Evolutionary conservation across 2,888 invertebrate species (phyloP).

Genomic region (Meta bourneti): DNA sequence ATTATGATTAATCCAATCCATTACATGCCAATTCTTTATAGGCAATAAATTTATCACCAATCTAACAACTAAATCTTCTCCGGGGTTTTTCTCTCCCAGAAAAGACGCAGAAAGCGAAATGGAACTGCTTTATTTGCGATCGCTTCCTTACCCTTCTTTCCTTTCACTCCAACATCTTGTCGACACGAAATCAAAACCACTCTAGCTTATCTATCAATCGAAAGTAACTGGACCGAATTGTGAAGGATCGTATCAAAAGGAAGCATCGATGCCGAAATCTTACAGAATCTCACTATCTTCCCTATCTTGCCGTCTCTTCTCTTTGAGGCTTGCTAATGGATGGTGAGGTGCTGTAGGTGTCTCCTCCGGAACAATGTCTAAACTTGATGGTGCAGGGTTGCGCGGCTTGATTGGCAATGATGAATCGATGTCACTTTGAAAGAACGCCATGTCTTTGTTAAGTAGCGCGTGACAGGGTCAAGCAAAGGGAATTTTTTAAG

Average conservation of each 20-base stretch:
- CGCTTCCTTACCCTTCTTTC: too few relatives aligned
- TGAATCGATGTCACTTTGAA: constrained; percentile 60
- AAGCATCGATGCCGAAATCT: constrained; percentile 1
- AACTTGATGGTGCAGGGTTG: background rate
- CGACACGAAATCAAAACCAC: constrained; percentile 4
- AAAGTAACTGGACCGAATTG: constrained; percentile 53
- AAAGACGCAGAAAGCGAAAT: too few relatives aligned
- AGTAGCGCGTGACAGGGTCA: constrained; percentile 52
- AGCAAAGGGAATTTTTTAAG: constrained; percentile 11
- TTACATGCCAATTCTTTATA: too few relatives aligned
- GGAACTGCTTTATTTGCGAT: too few relatives aligned
- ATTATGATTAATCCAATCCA: too few relatives aligned
- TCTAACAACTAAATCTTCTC: background rate
- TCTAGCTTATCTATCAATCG: constrained; percentile 38
- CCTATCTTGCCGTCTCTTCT: background rate
- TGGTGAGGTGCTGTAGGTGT: constrained; percentile 7
- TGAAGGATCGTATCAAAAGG: constrained; percentile 2
- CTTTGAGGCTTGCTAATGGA: constrained; percentile 36
- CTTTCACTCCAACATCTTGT: constrained; percentile 9
- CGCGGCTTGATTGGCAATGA: constrained; percentile 41
- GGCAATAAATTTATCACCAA: background rate
- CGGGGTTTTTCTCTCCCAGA: too few relatives aligned
- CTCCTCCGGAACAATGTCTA: constrained; percentile 20
- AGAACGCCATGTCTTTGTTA: constrained; percentile 19
- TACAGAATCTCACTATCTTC: background rate